Percentiles rank a stretch among this genome's conserved stretches.
These are phyloP conservation scores for Syrista parreyssii DNA, from an alignment of 2,888 invertebrate genomes.

Conservation along the genomic window DNA sequence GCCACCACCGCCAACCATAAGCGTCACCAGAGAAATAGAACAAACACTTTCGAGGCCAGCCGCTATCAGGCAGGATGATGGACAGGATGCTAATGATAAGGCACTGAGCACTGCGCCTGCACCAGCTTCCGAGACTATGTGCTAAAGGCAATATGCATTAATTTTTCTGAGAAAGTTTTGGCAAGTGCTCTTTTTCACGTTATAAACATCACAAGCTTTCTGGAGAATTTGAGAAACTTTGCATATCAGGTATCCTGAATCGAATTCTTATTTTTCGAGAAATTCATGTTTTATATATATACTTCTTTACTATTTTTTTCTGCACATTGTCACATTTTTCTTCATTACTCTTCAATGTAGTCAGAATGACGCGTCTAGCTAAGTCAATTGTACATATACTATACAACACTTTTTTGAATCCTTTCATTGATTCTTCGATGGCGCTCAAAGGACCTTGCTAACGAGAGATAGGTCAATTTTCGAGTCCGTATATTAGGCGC, in stretches of 20 bases:
- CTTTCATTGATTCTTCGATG: background rate
- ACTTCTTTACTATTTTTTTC: background rate
- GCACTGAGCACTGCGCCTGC: conserved; percentile 53
- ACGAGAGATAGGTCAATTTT: no score
- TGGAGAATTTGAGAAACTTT: background rate
- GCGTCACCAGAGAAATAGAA: conserved; percentile 61
- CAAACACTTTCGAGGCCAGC: conserved; percentile 59
- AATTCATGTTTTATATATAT: background rate
- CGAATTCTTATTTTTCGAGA: background rate
- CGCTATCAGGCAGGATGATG: conserved; percentile 55
- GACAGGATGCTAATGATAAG: conserved; percentile 52
- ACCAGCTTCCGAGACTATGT: conserved; percentile 64
- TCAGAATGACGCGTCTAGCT: background rate
- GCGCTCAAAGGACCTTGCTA: background rate
- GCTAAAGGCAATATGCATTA: conserved; percentile 31
- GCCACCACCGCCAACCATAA: conserved; percentile 57
- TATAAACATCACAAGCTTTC: background rate
- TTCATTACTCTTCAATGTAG: background rate
- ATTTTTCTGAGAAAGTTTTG: background rate
- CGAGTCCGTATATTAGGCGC: background rate
- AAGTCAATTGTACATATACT: background rate
- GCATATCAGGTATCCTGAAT: background rate
- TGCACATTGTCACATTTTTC: background rate
- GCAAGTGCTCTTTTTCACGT: background rate
- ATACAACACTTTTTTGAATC: background rate